phyloP scores from a whole-genome alignment of 1,140 invertebrate genomes.

The Bicyclus anynana region DNA sequence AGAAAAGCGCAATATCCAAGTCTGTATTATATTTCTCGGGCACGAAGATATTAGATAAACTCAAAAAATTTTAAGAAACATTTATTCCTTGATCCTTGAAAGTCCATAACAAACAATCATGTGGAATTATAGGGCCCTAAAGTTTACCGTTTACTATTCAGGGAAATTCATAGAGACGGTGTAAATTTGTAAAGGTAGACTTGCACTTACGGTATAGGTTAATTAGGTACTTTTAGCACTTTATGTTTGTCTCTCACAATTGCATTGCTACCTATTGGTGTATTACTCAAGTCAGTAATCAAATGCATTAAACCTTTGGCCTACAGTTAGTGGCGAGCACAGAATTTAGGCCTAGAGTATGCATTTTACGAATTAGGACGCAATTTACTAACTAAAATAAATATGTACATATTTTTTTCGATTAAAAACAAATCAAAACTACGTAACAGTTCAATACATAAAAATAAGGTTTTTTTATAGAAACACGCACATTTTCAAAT shows the following conservation, averaged over 20 bases:
- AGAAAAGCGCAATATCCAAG: slow-evolving; percentile 29
- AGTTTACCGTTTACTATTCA: neutral
- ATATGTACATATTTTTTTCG: no score
- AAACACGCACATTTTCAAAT: no score
- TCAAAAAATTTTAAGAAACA: neutral
- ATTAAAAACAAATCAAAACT: no score
- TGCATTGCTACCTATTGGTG: no score
- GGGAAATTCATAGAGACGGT: neutral
- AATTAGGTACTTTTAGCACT: neutral
- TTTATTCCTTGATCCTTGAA: slow-evolving; percentile 1
- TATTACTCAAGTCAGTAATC: neutral
- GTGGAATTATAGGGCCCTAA: neutral
- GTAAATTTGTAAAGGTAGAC: neutral
- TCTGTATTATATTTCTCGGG: slow-evolving; percentile 32
- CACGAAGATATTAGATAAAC: neutral
- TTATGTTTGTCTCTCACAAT: neutral
- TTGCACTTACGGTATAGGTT: neutral
- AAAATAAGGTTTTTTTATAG: no score
- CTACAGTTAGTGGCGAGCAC: no score
- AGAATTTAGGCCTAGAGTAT: no score
- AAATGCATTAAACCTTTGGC: no score
- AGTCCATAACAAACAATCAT: neutral
- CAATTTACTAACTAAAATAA: no score
- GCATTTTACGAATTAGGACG: no score
- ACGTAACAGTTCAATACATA: no score